Conservation (phyloP, 2,113 vertebrate genomes). For the Cyphomyrus plagiostoma region DNA sequence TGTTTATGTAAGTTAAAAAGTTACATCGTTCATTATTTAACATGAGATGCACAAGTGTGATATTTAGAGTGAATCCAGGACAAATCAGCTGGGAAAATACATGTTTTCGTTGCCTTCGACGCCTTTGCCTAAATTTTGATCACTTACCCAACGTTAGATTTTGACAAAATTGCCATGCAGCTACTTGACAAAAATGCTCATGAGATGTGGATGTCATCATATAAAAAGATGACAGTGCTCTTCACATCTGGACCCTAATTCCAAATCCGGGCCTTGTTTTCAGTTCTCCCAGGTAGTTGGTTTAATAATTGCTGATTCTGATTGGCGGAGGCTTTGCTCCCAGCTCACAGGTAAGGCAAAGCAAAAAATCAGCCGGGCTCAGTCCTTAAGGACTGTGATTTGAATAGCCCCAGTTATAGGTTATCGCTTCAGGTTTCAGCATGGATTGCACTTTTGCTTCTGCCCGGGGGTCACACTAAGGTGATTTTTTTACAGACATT, state of each 20-base stretch:
- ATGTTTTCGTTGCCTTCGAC: neutral
- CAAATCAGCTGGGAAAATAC: neutral
- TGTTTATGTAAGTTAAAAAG: neutral
- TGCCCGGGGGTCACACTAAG: neutral
- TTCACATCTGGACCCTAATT: neutral
- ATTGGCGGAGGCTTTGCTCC: neutral
- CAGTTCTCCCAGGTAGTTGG: too few relatives aligned
- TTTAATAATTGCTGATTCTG: neutral
- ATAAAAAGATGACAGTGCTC: neutral
- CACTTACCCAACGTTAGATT: neutral
- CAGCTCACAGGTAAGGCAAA: neutral
- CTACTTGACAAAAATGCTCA: neutral
- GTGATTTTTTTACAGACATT: neutral
- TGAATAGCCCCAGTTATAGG: neutral
- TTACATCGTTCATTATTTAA: neutral
- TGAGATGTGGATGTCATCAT: neutral
- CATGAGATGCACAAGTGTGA: neutral
- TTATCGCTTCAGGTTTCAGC: neutral
- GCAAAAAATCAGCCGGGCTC: neutral
- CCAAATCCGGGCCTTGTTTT: neutral
- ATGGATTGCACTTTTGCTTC: neutral
- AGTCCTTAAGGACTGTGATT: neutral
- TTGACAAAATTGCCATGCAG: neutral
- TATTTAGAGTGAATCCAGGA: neutral
- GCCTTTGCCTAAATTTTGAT: neutral